Evolutionary conservation across 2,113 vertebrate species (phyloP).

Genomic region (Pholis gunnellus): DNA sequence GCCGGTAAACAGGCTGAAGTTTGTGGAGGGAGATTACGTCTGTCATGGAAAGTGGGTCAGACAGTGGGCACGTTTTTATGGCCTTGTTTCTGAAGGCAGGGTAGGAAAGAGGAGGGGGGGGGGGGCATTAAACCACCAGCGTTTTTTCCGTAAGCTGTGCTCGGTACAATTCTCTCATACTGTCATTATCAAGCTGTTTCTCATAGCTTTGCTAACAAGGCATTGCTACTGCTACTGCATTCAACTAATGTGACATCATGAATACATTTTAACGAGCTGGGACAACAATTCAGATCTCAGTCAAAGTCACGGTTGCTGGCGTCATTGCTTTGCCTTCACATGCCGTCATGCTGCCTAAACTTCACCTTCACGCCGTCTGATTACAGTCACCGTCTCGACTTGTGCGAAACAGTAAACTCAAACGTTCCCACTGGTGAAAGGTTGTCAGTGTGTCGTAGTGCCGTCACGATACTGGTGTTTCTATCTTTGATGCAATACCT

Average conservation of each 20-base stretch:
- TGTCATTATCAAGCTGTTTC: constrained; percentile 8
- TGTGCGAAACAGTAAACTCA: neutral
- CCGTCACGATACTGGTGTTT: too few relatives aligned
- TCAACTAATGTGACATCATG: neutral
- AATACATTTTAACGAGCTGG: too few relatives aligned
- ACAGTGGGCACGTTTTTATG: constrained; percentile 76
- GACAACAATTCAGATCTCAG: too few relatives aligned
- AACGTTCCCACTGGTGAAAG: neutral
- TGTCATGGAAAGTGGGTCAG: constrained; percentile 84
- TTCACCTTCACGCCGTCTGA: neutral
- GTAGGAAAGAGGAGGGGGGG: constrained; percentile 39
- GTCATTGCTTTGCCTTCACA: too few relatives aligned
- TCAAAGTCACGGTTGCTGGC: too few relatives aligned
- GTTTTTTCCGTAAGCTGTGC: constrained; percentile 55
- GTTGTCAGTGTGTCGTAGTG: neutral
- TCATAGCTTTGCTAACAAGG: neutral
- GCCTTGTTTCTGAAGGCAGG: constrained; percentile 68
- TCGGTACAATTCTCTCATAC: neutral
- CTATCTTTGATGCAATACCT: too few relatives aligned
- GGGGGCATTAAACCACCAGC: constrained; percentile 47
- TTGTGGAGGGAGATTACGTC: constrained; percentile 73
- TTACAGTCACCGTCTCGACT: neutral
- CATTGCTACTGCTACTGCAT: neutral
- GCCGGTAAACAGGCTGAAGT: constrained; percentile 68
- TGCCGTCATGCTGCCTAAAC: neutral